Evolutionary conservation across 2,888 invertebrate genomes (phyloP).

Genomic region (Drosophila tanythrix): DNA sequence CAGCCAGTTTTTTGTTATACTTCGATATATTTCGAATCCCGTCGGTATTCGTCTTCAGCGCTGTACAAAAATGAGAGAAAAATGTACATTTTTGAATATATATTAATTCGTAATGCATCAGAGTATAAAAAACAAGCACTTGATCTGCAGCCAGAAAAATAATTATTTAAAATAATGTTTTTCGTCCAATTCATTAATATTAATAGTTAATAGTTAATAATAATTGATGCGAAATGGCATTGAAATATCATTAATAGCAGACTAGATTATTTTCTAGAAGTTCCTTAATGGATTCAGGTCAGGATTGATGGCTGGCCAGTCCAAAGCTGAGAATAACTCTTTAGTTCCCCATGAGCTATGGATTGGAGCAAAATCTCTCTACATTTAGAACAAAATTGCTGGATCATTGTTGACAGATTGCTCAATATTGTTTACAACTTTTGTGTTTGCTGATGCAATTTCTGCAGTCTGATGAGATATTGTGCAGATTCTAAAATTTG

Average conservation of each 20-base stretch:
- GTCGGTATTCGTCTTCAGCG: not conserved
- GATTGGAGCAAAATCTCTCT: too few relatives aligned
- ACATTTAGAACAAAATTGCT: not conserved
- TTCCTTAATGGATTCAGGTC: not conserved
- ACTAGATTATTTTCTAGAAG: not conserved
- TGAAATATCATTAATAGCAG: not conserved
- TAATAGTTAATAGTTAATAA: not conserved
- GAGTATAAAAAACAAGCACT: not conserved
- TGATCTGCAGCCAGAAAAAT: not conserved
- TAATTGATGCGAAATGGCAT: not conserved
- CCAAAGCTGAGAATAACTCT: too few relatives aligned
- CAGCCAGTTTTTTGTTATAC: not conserved
- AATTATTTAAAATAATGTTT: not conserved
- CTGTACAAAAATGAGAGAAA: not conserved
- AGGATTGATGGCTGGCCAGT: too few relatives aligned
- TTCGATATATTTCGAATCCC: not conserved
- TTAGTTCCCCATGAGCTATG: too few relatives aligned
- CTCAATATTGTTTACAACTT: not conserved
- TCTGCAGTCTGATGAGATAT: not conserved
- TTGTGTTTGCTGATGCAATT: not conserved
- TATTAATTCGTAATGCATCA: too few relatives aligned
- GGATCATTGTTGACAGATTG: not conserved
- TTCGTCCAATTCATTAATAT: not conserved
- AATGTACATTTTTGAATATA: too few relatives aligned
- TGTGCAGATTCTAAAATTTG: rapidly evolving